Conservation (phyloP, 2,797 vertebrate genomes). For the Limosa lapponica region DNA sequence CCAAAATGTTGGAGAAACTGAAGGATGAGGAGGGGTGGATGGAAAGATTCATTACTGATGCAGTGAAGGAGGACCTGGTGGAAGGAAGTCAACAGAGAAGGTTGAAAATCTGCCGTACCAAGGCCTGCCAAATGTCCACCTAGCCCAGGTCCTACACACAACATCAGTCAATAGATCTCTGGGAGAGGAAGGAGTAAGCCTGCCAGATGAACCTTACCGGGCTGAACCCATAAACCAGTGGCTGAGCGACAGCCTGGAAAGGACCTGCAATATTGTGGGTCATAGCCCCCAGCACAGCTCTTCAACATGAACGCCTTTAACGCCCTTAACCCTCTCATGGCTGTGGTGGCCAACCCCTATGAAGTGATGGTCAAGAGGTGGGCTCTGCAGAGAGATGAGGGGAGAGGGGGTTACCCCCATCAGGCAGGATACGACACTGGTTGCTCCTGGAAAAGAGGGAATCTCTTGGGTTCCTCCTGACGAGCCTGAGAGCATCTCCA, state of each 20-base stretch:
- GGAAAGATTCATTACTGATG: background rate
- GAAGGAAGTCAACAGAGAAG: background rate
- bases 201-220: background rate
- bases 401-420: rapidly evolving
- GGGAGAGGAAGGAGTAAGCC: background rate
- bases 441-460: background rate
- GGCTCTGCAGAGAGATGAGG: rapidly evolving
- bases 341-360: rapidly evolving
- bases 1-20: background rate
- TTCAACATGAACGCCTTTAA: rapidly evolving
- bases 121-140: too few species aligned
- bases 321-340: rapidly evolving
- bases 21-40: background rate
- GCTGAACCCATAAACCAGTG: background rate
- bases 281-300: background rate
- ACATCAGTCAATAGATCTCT: background rate
- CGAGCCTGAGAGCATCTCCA: background rate
- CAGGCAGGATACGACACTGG: rapidly evolving
- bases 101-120: background rate
- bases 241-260: background rate
- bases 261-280: rapidly evolving
- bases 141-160: background rate
- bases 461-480: background rate
- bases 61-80: background rate
- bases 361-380: background rate